phyloP scores from a whole-genome alignment of 2,113 vertebrate species.

The Cercocebus atys region DNA sequence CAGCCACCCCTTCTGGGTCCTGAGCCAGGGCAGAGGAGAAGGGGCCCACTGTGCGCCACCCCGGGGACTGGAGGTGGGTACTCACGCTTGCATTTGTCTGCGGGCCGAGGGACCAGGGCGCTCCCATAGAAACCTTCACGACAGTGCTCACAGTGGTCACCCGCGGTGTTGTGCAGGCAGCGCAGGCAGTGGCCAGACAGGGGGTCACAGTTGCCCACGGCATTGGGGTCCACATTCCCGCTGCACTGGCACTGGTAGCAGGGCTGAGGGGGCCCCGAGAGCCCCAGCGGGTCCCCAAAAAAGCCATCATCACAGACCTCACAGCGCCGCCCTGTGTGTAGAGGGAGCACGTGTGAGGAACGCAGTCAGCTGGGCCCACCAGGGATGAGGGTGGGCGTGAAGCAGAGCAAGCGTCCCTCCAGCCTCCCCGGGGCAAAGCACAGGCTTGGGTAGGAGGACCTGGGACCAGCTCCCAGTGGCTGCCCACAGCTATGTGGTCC shows the following conservation, averaged over 20 bases:
- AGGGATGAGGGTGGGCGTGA: rapidly evolving
- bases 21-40: not conserved
- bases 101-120: constrained; percentile 75
- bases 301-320: constrained; percentile 94
- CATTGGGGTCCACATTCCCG: constrained; percentile 91
- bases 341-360: not conserved
- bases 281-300: constrained; percentile 92
- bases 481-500: not conserved
- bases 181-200: constrained; percentile 90
- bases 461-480: not conserved
- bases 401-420: rapidly evolving
- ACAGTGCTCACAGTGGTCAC: constrained; percentile 89
- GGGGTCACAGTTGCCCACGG: constrained; percentile 91
- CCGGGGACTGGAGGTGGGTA: rapidly evolving
- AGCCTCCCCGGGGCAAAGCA: no score
- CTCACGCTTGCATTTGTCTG: constrained; percentile 89
- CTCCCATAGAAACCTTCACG: constrained; percentile 88
- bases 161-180: constrained; percentile 90
- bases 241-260: constrained; percentile 90
- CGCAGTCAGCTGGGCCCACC: rapidly evolving
- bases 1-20: not conserved
- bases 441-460: rapidly evolving
- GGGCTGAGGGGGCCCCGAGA: constrained; percentile 79
- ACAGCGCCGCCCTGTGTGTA: constrained; percentile 88
- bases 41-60: rapidly evolving